Percentiles rank a stretch among this genome's conserved stretches.
Evolutionary conservation across 2,113 vertebrate genomes (phyloP).

Genomic region (Otocyon megalotis): DNA sequence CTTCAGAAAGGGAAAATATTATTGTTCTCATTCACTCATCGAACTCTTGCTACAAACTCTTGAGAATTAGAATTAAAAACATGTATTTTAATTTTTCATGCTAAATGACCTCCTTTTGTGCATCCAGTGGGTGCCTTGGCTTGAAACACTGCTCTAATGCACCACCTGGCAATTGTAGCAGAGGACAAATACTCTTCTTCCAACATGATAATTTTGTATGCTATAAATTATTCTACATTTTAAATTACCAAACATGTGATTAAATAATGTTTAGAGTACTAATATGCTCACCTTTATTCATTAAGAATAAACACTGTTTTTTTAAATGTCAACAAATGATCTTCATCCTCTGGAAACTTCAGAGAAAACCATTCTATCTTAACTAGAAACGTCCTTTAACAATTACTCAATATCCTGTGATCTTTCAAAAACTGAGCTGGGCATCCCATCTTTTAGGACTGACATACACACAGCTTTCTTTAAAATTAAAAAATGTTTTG

Average conservation of each 20-base stretch:
- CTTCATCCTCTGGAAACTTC: background rate
- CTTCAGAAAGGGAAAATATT: background rate
- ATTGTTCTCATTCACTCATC: background rate
- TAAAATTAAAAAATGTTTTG: slow-evolving; percentile 42
- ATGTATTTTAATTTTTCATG: background rate
- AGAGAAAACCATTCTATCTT: slow-evolving; percentile 31
- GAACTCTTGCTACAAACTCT: background rate
- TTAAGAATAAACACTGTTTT: background rate
- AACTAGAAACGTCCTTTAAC: slow-evolving; percentile 45
- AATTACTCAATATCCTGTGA: background rate
- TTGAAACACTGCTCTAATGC: background rate
- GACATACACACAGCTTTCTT: slow-evolving; percentile 7
- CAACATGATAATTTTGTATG: background rate
- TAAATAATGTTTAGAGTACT: background rate
- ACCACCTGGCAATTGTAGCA: background rate
- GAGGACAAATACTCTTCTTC: background rate
- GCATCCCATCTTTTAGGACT: slow-evolving; percentile 10
- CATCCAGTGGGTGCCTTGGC: background rate
- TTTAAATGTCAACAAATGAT: slow-evolving; percentile 23
- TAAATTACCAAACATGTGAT: background rate
- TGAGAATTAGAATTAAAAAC: background rate
- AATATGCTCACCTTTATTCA: background rate
- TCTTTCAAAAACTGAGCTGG: slow-evolving; percentile 36
- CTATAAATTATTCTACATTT: background rate
- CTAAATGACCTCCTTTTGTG: background rate